phyloP scores from a whole-genome alignment of 2,113 vertebrate genomes.

The Hippocampus mohnikei region DNA sequence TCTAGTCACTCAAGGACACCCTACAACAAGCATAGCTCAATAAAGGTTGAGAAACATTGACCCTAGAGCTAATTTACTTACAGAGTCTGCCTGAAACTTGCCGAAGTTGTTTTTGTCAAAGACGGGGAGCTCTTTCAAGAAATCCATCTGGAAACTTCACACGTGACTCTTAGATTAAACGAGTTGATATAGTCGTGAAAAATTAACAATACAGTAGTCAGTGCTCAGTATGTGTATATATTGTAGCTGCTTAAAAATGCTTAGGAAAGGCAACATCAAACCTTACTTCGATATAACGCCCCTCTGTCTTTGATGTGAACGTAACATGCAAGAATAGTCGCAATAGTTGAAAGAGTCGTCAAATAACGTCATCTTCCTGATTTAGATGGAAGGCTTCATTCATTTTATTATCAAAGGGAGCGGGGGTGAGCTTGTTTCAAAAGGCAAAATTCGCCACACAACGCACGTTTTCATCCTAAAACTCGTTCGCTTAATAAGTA shows the following conservation, averaged over 20 bases:
- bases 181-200: no score
- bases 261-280: not conserved
- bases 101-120: slow-evolving; percentile 96
- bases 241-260: no score
- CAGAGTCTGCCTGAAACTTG: slow-evolving; percentile 90
- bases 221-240: no score
- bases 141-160: slow-evolving; percentile 83
- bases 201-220: no score
- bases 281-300: not conserved
- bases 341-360: not conserved
- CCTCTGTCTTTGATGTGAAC: not conserved
- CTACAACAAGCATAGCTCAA: no score
- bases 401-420: not conserved
- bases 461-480: no score
- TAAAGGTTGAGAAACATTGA: not conserved
- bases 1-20: no score
- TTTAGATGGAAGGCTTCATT: not conserved
- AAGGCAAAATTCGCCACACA: not conserved
- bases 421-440: not conserved
- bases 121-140: slow-evolving; percentile 88
- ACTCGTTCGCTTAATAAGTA: no score
- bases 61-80: slow-evolving; percentile 74
- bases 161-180: not conserved
- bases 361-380: not conserved
- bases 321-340: not conserved